Evolutionary conservation across 2,797 vertebrate species (phyloP).

Genomic region (Merluccius polli): DNA sequence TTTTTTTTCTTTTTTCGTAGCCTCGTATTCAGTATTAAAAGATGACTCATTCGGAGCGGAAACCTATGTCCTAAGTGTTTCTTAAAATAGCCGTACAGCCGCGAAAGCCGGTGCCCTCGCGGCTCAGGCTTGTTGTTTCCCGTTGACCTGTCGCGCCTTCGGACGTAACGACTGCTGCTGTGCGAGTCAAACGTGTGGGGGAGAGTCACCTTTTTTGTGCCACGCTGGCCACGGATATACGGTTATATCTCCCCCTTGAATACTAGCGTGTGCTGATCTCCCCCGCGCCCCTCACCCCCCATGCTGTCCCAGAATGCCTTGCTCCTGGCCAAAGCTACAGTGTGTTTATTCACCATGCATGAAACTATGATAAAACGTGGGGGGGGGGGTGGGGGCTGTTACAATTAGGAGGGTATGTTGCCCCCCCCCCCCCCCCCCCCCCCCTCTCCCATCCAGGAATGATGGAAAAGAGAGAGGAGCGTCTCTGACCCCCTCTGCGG

Average conservation of each 20-base stretch:
- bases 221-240: slow-evolving; percentile 23
- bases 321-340: slow-evolving; percentile 64
- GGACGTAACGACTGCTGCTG: neutral
- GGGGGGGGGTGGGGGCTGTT: slow-evolving; percentile 42
- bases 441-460: slow-evolving; percentile 21
- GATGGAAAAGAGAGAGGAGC: slow-evolving; percentile 53
- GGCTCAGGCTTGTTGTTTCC: slow-evolving; percentile 1
- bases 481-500: slow-evolving; percentile 55
- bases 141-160: neutral
- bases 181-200: slow-evolving; percentile 16
- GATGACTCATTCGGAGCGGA: neutral
- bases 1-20: too few relatives aligned
- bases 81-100: neutral
- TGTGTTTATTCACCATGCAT: slow-evolving; percentile 54
- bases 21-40: neutral
- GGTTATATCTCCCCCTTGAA: slow-evolving; percentile 44
- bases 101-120: neutral
- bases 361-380: slow-evolving; percentile 55
- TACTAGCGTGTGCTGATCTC: slow-evolving; percentile 34
- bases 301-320: slow-evolving; percentile 50
- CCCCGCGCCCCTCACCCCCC: too few relatives aligned
- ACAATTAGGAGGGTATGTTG: slow-evolving; percentile 56
- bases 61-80: neutral
- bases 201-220: slow-evolving; percentile 23
- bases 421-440: slow-evolving; percentile 25